Conservation (phyloP, 1,140 invertebrate genomes). For the Caenorhabditis brenneri region DNA sequence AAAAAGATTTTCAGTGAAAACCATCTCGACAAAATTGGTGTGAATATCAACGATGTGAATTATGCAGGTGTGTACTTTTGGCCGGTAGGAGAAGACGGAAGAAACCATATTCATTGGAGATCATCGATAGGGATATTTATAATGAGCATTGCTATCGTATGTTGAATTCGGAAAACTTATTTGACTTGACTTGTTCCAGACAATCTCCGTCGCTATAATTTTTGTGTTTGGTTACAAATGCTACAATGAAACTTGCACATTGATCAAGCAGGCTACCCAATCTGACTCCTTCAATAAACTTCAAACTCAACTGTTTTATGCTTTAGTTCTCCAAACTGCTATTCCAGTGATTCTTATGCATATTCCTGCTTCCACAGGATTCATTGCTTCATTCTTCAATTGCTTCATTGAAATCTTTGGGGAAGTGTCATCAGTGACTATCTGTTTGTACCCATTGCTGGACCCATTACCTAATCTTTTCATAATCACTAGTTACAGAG, state of each 20-base stretch:
- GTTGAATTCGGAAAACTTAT: background rate
- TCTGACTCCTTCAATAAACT: background rate
- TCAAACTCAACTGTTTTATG: conserved; percentile 5
- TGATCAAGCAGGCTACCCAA: background rate
- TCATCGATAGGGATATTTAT: background rate
- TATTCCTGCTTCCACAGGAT: background rate
- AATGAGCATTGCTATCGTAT: background rate
- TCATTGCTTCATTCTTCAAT: background rate
- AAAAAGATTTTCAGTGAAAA: background rate
- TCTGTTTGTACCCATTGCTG: background rate
- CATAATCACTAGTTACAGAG: background rate
- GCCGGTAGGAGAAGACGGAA: background rate
- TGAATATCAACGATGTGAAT: background rate
- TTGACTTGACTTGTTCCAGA: background rate
- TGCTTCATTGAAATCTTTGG: background rate
- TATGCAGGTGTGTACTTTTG: background rate
- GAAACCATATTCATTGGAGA: background rate
- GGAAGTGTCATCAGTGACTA: background rate
- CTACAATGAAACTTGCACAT: background rate
- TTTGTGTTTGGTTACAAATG: background rate
- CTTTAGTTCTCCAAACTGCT: background rate
- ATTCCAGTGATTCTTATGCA: background rate
- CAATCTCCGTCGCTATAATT: background rate
- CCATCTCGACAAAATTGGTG: background rate
- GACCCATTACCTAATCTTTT: background rate